phyloP scores from a whole-genome alignment of 2,797 vertebrate genomes.

The Vireo griseus region DNA sequence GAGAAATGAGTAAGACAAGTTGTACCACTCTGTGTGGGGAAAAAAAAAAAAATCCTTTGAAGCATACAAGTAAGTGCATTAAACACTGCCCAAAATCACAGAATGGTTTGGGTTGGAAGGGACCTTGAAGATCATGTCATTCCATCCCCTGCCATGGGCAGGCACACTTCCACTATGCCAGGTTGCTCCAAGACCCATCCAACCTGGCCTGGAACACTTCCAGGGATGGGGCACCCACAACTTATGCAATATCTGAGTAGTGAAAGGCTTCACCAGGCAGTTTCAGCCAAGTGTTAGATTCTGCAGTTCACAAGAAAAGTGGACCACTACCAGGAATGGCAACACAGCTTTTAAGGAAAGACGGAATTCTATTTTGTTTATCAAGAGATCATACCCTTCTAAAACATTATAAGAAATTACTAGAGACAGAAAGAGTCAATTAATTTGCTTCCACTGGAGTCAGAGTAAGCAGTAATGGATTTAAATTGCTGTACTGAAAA shows the following conservation, averaged over 20 bases:
- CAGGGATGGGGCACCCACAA: background rate
- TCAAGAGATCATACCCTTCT: background rate
- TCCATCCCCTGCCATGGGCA: background rate
- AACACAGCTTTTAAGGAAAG: background rate
- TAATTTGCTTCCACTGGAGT: background rate
- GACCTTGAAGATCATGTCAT: background rate
- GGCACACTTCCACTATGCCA: background rate
- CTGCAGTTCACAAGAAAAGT: background rate
- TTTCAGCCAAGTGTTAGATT: background rate
- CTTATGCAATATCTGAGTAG: background rate
- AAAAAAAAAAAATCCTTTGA: background rate
- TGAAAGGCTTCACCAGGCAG: background rate
- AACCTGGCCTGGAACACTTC: background rate
- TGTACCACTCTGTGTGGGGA: background rate
- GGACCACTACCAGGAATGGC: background rate
- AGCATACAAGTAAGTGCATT: background rate
- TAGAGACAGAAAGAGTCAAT: background rate
- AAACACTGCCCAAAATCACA: background rate
- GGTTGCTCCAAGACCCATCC: background rate
- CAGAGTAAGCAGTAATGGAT: background rate
- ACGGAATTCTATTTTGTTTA: background rate
- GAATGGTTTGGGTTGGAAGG: background rate
- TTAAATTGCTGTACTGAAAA: background rate
- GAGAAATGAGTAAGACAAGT: background rate
- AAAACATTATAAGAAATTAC: background rate